A percentile compares a stretch with the other conserved stretches of the same genome.
Conservation (phyloP, 2,888 invertebrate genomes). For the Apamea epomidion region DNA sequence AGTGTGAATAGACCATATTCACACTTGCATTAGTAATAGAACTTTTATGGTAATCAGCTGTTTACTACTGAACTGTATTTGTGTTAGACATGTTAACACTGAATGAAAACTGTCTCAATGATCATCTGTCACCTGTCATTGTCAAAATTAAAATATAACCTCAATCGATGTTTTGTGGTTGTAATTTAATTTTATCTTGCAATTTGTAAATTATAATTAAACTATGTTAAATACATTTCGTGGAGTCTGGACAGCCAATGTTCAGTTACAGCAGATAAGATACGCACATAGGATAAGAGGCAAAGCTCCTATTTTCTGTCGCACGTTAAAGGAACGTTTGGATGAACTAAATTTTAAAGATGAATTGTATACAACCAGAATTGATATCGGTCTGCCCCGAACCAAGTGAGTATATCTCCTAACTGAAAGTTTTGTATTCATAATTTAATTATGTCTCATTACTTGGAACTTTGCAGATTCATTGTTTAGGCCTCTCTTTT, state of each 20-base stretch:
- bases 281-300: constrained; percentile 92
- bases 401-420: constrained; percentile 75
- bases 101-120: neutral
- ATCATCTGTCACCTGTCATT: neutral
- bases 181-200: constrained; percentile 1
- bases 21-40: neutral
- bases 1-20: too few relatives aligned
- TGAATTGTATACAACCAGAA: constrained; percentile 82
- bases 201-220: constrained; percentile 46
- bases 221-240: constrained; percentile 79
- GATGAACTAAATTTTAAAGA: constrained; percentile 90
- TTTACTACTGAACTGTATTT: neutral
- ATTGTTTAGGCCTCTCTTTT: neutral
- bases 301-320: constrained; percentile 93
- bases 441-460: neutral
- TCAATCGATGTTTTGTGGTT: constrained; percentile 13
- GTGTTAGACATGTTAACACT: constrained; percentile 16
- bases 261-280: constrained; percentile 83
- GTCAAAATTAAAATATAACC: constrained; percentile 14
- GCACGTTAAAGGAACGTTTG: constrained; percentile 92
- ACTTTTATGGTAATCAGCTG: constrained; percentile 16
- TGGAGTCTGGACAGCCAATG: constrained; percentile 68
- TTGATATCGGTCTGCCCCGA: constrained; percentile 84
- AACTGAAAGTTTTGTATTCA: neutral
- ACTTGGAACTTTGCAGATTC: neutral